These are phyloP conservation scores for Ciconia boyciana DNA, from an alignment of 2,113 vertebrate genomes.

Conservation along the genomic window DNA sequence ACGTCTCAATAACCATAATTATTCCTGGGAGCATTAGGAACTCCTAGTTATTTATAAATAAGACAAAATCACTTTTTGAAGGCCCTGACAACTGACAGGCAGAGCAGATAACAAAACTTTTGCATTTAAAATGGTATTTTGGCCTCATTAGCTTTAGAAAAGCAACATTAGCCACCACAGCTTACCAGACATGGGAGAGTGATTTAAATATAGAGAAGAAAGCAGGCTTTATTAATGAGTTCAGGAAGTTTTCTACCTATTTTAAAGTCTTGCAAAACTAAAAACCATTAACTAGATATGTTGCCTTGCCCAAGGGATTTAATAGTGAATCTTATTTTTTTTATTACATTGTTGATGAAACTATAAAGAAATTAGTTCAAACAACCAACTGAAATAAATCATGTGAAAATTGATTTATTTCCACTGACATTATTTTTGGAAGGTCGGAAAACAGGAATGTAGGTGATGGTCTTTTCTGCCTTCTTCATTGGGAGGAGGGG, in stretches of 20 bases:
- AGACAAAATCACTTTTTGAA: neutral
- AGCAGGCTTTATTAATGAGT: neutral
- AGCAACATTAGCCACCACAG: neutral
- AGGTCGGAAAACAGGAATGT: neutral
- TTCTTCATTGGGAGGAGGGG: neutral
- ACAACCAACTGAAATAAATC: neutral
- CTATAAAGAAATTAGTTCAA: neutral
- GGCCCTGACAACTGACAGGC: neutral
- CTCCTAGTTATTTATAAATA: neutral
- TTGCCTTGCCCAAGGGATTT: neutral
- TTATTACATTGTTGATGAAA: neutral
- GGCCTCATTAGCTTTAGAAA: slow-evolving; percentile 13
- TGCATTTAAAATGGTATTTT: neutral
- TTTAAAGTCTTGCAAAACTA: neutral
- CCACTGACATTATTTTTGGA: neutral
- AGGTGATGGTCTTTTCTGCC: neutral
- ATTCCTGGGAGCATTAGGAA: neutral
- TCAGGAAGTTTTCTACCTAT: neutral
- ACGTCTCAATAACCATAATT: neutral
- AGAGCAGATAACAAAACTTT: neutral
- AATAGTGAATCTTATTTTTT: neutral
- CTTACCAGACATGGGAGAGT: neutral
- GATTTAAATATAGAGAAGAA: neutral
- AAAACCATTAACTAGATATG: neutral
- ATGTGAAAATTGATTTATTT: neutral